These are phyloP conservation scores for Planococcus citri DNA, from an alignment of 1,140 invertebrate species.

Conservation along the genomic window DNA sequence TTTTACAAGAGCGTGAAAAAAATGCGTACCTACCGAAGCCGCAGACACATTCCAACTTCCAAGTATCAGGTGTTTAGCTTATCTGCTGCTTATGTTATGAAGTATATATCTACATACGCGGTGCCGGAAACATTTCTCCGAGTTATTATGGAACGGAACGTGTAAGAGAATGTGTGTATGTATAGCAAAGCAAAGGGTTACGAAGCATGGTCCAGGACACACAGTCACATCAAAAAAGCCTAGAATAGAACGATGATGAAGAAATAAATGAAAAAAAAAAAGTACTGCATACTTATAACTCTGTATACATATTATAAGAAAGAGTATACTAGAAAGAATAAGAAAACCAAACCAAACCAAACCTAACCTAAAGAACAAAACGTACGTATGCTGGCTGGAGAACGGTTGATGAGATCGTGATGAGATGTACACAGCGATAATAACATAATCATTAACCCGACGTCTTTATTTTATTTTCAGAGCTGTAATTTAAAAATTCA, in stretches of 20 bases:
- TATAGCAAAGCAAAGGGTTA: neutral
- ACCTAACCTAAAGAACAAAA: neutral
- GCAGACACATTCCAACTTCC: neutral
- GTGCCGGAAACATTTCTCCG: neutral
- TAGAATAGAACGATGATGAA: neutral
- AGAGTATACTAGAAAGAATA: too few species aligned
- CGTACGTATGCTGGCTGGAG: neutral
- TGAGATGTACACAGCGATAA: slow-evolving; percentile 19
- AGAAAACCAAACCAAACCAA: too few species aligned
- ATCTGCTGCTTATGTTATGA: too few species aligned
- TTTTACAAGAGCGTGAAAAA: neutral
- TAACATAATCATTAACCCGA: slow-evolving; percentile 18
- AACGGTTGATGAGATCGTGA: slow-evolving; percentile 19
- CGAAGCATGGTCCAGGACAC: neutral
- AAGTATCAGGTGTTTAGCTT: neutral
- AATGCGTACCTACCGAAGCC: neutral
- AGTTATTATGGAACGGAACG: too few species aligned
- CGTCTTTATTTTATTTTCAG: slow-evolving; percentile 18
- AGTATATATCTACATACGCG: too few species aligned
- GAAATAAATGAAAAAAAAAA: neutral
- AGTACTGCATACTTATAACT: too few species aligned
- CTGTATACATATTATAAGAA: too few species aligned
- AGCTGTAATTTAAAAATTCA: slow-evolving; percentile 20
- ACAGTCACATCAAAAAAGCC: neutral
- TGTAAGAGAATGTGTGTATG: too few species aligned